Evolutionary conservation across 2,888 invertebrate genomes (phyloP), one percentile per base, ranked within the genome.

Genomic region (Platerodrilus igneus): DNA sequence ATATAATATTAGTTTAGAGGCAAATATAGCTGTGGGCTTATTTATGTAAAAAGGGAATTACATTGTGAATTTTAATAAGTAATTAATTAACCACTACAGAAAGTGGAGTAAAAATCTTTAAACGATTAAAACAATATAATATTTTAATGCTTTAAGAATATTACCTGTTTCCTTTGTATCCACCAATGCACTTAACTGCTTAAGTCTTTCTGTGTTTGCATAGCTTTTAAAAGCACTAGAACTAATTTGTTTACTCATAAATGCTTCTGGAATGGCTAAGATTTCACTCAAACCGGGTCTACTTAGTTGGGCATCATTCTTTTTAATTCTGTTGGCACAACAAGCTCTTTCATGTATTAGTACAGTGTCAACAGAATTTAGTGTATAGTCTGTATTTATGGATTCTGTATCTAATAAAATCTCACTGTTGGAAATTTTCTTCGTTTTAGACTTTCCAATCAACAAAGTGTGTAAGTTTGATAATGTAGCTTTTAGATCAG

Each of bases 401-500:
- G n/a, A n/a, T n/a, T 7, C 19, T 19, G 19, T 19, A 6, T 5
- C 19, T 19, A 19, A 19, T 19, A 5, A 19, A 19, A 6, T 19
- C 19, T 9, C 17, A 15, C n/a, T 14, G 9, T 19, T 23, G 7
- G 37, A 17, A 7, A 29, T 15, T 14, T 34, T 45, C 21, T 23
- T 34, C 9, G 41, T 41, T 6, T 58, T 56, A 41, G 53, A 53
- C 17, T 29, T n/a, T n/a, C 51, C 53, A 29, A 54, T 60, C 4
- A 68, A 51, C 13, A 67, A 56, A 11, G 53, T 49, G 10, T 63
- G 75, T 5, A 91, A 70, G 63, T 91, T 91, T 14, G 80, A 75
- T 38, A 92, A 70, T 0, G 89, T 91, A 3, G 83, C 79, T 42
- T 86, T 69, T 45, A 90, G 75, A 63, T 90, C 87, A 3, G 74